Percentiles rank a stretch among this genome's conserved stretches.
These are phyloP conservation scores for Syngnathoides biaculeatus DNA, from an alignment of 2,113 vertebrate species.

Conservation along the genomic window DNA sequence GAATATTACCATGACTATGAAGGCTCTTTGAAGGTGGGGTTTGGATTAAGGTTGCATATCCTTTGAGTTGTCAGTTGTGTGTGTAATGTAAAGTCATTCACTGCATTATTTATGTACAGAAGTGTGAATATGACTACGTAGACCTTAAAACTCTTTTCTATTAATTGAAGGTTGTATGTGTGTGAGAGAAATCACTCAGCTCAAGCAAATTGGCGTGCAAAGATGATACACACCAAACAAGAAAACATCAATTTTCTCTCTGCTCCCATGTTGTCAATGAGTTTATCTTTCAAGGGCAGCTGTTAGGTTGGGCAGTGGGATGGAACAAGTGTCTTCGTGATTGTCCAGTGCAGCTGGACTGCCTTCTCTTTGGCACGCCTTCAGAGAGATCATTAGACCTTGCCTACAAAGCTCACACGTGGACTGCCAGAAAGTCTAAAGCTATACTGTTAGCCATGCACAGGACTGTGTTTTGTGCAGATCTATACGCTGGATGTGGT, in stretches of 20 bases:
- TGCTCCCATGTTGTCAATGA: background rate
- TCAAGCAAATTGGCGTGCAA: background rate
- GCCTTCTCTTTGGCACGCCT: conserved; percentile 45
- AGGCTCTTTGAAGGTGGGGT: conserved; percentile 28
- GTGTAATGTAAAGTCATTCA: conserved; percentile 10
- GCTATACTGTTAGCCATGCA: background rate
- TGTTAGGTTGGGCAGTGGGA: conserved; percentile 25
- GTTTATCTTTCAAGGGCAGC: conserved; percentile 28
- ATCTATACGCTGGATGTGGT: too few relatives aligned
- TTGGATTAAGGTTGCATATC: conserved; percentile 10
- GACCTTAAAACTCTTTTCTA: background rate
- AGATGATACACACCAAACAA: background rate
- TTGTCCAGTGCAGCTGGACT: conserved; percentile 45
- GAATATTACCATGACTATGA: conserved; percentile 42
- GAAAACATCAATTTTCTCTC: conserved; percentile 1
- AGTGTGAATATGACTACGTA: background rate
- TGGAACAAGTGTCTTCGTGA: conserved; percentile 45
- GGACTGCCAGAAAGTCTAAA: conserved; percentile 19
- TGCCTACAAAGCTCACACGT: background rate
- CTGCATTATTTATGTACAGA: background rate
- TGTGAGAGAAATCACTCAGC: background rate
- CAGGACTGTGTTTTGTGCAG: background rate
- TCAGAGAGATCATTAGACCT: conserved; percentile 46
- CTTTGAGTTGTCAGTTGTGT: background rate
- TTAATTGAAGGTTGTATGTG: background rate